phyloP scores from a whole-genome alignment of 2,113 vertebrate genomes.

The Natator depressus region DNA sequence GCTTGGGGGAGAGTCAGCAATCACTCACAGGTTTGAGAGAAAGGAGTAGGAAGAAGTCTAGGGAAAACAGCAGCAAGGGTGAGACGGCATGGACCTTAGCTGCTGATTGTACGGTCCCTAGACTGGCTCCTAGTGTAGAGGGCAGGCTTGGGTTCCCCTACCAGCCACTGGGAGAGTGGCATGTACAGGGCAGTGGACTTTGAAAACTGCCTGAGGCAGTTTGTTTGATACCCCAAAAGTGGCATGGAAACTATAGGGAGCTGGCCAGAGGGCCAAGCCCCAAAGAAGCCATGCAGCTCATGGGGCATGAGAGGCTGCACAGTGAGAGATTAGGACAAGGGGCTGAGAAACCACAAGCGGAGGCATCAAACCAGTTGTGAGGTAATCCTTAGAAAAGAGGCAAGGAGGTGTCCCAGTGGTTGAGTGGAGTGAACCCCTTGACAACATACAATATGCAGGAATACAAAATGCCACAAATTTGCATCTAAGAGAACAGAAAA shows the following conservation, averaged over 20 bases:
- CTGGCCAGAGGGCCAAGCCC: neutral
- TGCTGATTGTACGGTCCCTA: neutral
- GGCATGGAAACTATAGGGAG: neutral
- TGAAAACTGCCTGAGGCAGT: neutral
- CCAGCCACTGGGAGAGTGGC: neutral
- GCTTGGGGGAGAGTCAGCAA: neutral
- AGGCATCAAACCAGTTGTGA: neutral
- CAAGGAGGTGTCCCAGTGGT: neutral
- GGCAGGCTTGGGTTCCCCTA: neutral
- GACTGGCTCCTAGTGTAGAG: neutral
- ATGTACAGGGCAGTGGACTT: neutral
- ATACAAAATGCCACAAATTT: neutral
- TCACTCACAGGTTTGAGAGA: neutral
- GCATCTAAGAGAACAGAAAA: neutral
- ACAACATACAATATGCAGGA: accelerated
- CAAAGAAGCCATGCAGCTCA: neutral
- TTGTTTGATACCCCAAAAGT: neutral
- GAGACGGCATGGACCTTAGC: neutral
- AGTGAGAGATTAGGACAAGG: neutral
- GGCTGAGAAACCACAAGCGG: neutral
- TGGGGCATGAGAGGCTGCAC: neutral
- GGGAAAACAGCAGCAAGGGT: neutral
- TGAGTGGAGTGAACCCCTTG: neutral
- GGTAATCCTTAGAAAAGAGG: neutral
- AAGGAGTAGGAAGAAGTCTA: neutral